Percentiles rank a stretch among this genome's conserved stretches.
These are phyloP conservation scores for Scaptodrosophila latifasciaeformis DNA, from an alignment of 2,888 invertebrate species.

Conservation along the genomic window DNA sequence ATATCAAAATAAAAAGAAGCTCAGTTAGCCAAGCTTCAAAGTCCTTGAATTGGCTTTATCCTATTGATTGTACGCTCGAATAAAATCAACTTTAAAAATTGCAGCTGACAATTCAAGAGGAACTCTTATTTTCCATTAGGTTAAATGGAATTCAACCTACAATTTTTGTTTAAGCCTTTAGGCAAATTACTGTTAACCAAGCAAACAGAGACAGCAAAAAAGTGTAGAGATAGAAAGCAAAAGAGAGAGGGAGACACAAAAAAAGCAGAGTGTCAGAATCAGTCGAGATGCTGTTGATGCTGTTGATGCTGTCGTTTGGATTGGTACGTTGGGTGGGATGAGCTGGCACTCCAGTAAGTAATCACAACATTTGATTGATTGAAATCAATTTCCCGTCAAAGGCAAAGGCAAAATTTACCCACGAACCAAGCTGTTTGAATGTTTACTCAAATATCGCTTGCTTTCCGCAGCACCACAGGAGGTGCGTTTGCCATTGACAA, in stretches of 20 bases:
- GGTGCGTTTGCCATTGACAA: no score
- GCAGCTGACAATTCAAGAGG: no score
- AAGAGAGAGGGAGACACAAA: conserved; percentile 1
- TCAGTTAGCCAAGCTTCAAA: no score
- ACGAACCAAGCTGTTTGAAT: conserved; percentile 26
- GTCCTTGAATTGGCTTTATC: no score
- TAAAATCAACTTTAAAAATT: no score
- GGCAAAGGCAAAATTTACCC: conserved; percentile 38
- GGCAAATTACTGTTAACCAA: conserved; percentile 59
- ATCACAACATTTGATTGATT: conserved; percentile 73
- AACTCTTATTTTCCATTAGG: no score
- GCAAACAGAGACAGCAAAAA: conserved; percentile 27
- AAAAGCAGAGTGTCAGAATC: background rate
- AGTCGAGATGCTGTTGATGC: background rate
- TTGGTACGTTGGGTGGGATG: conserved; percentile 22
- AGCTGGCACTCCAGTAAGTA: conserved; percentile 59
- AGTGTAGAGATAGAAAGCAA: conserved; percentile 12
- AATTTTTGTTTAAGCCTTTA: conserved; percentile 55
- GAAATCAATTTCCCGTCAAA: conserved; percentile 73
- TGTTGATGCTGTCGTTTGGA: no score
- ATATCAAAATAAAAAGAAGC: no score
- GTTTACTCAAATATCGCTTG: conserved; percentile 54
- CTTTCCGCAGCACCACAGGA: no score
- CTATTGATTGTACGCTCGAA: no score
- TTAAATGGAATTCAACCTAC: no score